Conservation (phyloP, 1,140 invertebrate species). For the Trichoplusia ni region DNA sequence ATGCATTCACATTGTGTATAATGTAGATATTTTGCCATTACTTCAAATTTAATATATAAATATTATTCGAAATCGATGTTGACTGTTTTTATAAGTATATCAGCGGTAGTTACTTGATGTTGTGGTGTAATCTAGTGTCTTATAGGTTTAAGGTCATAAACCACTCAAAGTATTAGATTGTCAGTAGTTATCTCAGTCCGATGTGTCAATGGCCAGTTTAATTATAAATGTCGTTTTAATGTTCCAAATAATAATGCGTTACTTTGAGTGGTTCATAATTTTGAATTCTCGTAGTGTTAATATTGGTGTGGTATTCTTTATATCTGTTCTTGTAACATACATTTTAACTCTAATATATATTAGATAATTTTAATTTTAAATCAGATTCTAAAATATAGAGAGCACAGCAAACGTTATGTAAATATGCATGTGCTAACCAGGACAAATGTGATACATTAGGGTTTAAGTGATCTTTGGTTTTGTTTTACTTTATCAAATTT, state of each 20-base stretch:
- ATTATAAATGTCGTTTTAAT: conserved; percentile 10
- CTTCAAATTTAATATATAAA: conserved; percentile 76
- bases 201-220: conserved; percentile 17
- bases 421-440: conserved; percentile 71
- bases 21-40: conserved; percentile 79
- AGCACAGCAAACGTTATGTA: conserved; percentile 70
- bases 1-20: conserved; percentile 74
- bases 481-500: conserved; percentile 39
- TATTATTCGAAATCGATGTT: conserved; percentile 82
- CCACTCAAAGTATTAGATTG: conserved; percentile 56
- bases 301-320: conserved; percentile 79
- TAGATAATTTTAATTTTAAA: conserved; percentile 62
- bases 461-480: conserved; percentile 63
- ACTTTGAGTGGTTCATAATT: conserved; percentile 73
- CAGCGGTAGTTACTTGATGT: conserved; percentile 82
- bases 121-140: conserved; percentile 82
- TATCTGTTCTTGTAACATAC: conserved; percentile 70
- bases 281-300: conserved; percentile 75
- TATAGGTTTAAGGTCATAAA: conserved; percentile 70
- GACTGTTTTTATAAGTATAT: conserved; percentile 82
- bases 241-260: conserved; percentile 10
- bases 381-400: conserved; percentile 66
- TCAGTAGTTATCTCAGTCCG: not conserved
- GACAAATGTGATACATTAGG: conserved; percentile 79
- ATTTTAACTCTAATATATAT: conserved; percentile 63